A percentile compares a stretch with the other conserved stretches of the same genome.
Conservation (phyloP, 2,113 vertebrate genomes). For the Laticauda laticaudata region DNA sequence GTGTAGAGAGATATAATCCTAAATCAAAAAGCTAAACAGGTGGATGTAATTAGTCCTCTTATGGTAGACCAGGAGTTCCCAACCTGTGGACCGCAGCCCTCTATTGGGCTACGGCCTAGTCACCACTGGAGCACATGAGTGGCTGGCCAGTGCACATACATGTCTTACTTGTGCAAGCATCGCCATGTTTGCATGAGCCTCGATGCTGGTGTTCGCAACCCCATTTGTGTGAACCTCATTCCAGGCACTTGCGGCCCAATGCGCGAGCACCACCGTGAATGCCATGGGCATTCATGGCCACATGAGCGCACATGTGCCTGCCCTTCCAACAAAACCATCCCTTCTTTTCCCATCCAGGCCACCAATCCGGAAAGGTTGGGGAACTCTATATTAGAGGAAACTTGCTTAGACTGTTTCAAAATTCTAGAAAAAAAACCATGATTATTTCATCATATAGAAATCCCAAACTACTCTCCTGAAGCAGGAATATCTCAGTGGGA, state of each 20-base stretch:
- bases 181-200: neutral
- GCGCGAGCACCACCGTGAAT: too few species aligned
- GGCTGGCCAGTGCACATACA: neutral
- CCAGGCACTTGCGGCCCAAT: neutral
- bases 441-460: neutral
- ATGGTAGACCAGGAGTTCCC: neutral
- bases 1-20: slow-evolving; percentile 51
- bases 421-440: neutral
- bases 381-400: neutral
- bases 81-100: neutral
- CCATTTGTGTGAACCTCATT: too few species aligned
- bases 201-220: too few species aligned
- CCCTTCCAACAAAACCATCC: neutral
- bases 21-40: neutral
- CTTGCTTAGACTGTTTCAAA: neutral
- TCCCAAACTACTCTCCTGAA: neutral
- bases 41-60: neutral
- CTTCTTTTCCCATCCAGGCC: neutral
- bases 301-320: neutral
- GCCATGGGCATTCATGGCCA: too few species aligned
- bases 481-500: neutral
- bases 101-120: neutral
- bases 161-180: neutral
- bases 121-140: neutral
- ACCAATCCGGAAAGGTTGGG: neutral